Conservation (phyloP, 2,888 invertebrate genomes). For the Ligdia adustata region DNA sequence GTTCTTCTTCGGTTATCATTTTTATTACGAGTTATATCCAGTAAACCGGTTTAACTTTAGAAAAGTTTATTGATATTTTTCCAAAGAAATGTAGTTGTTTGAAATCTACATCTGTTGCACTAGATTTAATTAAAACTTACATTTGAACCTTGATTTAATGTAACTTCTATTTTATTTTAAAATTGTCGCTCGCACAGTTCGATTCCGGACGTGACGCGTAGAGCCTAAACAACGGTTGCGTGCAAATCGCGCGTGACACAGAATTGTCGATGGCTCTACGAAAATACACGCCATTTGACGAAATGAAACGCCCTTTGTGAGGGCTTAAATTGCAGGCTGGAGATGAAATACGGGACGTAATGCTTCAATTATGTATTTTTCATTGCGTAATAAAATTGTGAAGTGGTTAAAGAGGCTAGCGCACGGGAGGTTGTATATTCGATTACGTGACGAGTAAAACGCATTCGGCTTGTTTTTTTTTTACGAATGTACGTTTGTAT, state of each 20-base stretch:
- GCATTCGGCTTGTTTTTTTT: too few relatives aligned
- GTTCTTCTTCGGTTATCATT: too few relatives aligned
- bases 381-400: conserved; percentile 5
- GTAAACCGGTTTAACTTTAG: too few relatives aligned
- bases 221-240: conserved; percentile 1
- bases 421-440: background rate
- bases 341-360: conserved; percentile 19
- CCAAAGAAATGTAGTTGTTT: too few relatives aligned
- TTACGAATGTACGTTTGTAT: too few relatives aligned
- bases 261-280: conserved; percentile 9
- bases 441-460: background rate
- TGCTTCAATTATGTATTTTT: conserved; percentile 18
- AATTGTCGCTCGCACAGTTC: background rate
- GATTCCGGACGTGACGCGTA: conserved; percentile 4
- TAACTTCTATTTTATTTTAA: too few relatives aligned
- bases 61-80: too few relatives aligned
- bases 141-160: too few relatives aligned
- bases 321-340: conserved; percentile 10
- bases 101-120: too few relatives aligned
- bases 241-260: conserved; percentile 5
- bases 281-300: conserved; percentile 33
- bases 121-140: too few relatives aligned
- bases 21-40: too few relatives aligned
- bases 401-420: background rate
- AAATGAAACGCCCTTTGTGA: conserved; percentile 34